phyloP scores from a whole-genome alignment of 2,888 invertebrate genomes.

The Lasioglossum figueresi region DNA sequence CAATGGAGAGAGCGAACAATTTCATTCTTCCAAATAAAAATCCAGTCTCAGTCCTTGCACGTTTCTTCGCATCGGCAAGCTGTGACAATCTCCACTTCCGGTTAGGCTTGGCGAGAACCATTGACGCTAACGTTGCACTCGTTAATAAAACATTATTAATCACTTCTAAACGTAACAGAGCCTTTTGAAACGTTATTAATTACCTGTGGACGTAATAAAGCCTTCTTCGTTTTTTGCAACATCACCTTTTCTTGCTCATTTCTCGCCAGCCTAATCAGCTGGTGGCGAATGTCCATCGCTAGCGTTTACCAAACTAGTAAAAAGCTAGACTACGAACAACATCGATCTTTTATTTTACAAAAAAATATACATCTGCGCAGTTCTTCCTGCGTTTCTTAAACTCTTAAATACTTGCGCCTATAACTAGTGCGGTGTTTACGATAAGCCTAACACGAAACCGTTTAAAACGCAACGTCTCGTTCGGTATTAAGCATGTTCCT shows the following conservation, averaged over 20 bases:
- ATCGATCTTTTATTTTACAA: constrained; percentile 34
- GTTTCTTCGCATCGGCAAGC: background rate
- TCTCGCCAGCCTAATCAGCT: background rate
- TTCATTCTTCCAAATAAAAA: constrained; percentile 19
- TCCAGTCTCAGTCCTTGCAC: background rate
- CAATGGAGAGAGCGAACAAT: constrained; percentile 16
- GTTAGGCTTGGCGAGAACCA: background rate
- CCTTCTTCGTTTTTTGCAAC: background rate
- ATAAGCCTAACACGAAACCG: constrained; percentile 13
- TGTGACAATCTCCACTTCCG: background rate
- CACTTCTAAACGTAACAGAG: no score
- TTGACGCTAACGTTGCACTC: background rate
- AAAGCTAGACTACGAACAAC: background rate
- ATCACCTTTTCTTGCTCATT: background rate
- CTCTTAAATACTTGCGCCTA: constrained; percentile 8
- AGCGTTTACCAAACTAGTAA: background rate
- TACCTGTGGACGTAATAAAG: background rate
- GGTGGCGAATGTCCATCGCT: background rate
- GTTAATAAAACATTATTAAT: no score
- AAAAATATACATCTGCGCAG: constrained; percentile 42
- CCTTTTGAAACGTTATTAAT: no score
- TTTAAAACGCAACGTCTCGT: constrained; percentile 39
- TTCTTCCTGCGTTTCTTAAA: background rate
- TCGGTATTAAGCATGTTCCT: constrained; percentile 23
- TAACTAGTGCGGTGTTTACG: background rate